Evolutionary conservation across 2,113 vertebrate species (phyloP).

Genomic region (Dipodomys stephensi): DNA sequence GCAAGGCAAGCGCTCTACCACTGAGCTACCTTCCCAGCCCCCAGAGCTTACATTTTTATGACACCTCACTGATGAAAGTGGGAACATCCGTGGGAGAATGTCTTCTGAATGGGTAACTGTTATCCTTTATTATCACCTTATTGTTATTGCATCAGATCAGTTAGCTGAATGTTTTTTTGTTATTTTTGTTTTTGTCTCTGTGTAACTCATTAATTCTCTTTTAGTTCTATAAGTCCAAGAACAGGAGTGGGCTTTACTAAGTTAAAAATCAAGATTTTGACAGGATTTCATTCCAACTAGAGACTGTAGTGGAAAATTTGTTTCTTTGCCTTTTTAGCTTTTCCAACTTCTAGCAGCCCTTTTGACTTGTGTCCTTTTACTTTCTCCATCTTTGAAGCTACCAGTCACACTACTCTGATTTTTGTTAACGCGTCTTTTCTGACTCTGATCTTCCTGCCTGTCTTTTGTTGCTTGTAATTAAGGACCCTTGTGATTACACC

Average conservation of each 20-base stretch:
- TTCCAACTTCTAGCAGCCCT: neutral
- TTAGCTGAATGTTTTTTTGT: too few species aligned
- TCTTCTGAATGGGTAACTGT: too few species aligned
- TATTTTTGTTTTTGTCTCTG: too few species aligned
- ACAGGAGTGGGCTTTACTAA: conserved; percentile 27
- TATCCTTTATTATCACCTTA: too few species aligned
- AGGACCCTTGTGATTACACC: neutral
- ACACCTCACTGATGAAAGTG: neutral
- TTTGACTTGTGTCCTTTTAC: neutral
- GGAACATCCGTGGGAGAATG: neutral
- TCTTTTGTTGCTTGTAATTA: neutral
- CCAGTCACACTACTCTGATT: neutral
- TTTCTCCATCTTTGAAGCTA: neutral
- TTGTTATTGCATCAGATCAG: too few species aligned
- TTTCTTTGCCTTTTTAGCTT: neutral
- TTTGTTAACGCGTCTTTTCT: neutral
- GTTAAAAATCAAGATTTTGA: neutral
- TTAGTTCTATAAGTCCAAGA: neutral
- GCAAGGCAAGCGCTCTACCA: too few species aligned
- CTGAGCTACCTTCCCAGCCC: too few species aligned
- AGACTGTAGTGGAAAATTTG: neutral
- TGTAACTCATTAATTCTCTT: neutral
- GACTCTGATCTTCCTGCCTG: neutral
- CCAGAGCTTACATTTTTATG: neutral
- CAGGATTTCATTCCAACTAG: neutral